Evolutionary conservation across 2,888 invertebrate genomes (phyloP).

Genomic region (Drosophila testacea): DNA sequence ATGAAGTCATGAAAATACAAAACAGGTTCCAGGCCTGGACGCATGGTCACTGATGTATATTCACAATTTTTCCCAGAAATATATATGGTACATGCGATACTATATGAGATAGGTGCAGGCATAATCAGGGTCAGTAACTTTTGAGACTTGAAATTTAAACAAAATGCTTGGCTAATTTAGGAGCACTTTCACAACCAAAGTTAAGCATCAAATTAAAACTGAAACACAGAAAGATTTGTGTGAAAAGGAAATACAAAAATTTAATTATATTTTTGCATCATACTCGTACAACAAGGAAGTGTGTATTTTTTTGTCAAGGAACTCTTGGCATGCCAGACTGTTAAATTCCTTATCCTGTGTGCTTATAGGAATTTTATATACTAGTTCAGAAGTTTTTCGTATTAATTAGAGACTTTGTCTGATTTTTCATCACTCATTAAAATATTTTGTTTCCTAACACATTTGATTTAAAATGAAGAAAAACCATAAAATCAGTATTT

Average conservation of each 20-base stretch:
- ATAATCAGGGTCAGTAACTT: background rate
- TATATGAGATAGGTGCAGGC: background rate
- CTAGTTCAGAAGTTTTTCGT: background rate
- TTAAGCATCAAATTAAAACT: conserved; percentile 8
- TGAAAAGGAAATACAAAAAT: background rate
- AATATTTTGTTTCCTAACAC: background rate
- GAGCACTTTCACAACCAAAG: background rate
- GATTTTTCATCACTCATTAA: no score
- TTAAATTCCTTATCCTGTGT: background rate
- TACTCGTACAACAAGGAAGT: background rate
- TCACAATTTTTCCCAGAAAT: conserved; percentile 18
- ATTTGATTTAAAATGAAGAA: background rate
- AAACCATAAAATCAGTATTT: no score
- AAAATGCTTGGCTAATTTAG: background rate
- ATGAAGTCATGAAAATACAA: conserved; percentile 33
- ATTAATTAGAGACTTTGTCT: background rate
- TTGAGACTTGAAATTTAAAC: background rate
- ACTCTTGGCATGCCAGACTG: background rate
- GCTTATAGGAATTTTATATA: background rate
- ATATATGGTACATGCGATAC: background rate
- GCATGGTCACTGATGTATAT: conserved; percentile 8
- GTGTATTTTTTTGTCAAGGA: no score
- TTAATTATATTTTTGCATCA: background rate
- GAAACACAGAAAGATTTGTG: background rate
- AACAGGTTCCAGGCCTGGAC: conserved; percentile 30